A percentile compares a stretch with the other conserved stretches of the same genome.
phyloP scores from a whole-genome alignment of 2,113 vertebrate species.

The Pseudonaja textilis region DNA sequence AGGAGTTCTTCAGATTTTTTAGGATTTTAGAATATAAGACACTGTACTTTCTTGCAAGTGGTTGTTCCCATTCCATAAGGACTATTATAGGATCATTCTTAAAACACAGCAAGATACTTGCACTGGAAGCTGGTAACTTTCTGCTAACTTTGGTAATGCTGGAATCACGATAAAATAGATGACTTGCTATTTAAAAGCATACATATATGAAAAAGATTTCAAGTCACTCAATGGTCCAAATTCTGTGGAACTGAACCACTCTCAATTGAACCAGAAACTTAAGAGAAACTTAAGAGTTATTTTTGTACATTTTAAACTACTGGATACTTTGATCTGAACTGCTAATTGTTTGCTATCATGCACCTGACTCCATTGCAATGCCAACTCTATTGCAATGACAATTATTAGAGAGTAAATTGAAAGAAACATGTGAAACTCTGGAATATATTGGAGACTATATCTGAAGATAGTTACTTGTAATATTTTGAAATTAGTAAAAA shows the following conservation, averaged over 20 bases:
- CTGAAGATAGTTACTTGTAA: background rate
- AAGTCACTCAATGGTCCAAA: background rate
- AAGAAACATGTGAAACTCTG: background rate
- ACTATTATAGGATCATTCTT: background rate
- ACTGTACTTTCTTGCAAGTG: background rate
- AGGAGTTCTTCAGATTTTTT: background rate
- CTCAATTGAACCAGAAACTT: background rate
- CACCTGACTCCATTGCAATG: constrained; percentile 1
- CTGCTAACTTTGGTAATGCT: background rate
- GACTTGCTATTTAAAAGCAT: background rate
- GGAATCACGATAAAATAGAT: background rate
- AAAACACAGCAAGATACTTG: background rate
- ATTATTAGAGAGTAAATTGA: background rate
- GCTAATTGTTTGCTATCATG: constrained; percentile 9
- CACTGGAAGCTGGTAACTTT: background rate
- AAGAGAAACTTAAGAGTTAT: background rate
- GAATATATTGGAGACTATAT: background rate
- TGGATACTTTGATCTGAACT: background rate
- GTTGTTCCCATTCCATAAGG: background rate
- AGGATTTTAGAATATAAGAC: background rate
- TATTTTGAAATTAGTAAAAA: background rate
- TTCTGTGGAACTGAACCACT: background rate
- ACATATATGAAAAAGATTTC: background rate
- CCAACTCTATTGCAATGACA: background rate
- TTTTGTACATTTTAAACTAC: background rate